Conservation (phyloP, 2,797 vertebrate genomes). For the Tokudaia tokunoshimensis region DNA sequence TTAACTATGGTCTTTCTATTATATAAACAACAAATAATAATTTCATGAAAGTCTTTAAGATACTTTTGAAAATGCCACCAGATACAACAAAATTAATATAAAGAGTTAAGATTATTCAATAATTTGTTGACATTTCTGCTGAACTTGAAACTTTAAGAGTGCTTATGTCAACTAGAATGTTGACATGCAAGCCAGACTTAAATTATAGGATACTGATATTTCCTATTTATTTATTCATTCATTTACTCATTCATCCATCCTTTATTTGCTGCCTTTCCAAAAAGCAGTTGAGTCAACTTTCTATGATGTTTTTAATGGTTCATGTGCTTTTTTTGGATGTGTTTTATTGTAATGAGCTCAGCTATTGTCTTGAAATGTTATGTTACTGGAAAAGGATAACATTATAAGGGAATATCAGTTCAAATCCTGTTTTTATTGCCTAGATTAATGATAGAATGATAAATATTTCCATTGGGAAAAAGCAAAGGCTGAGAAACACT, state of each 20-base stretch:
- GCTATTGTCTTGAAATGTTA: slow-evolving; percentile 74
- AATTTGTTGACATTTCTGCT: not conserved
- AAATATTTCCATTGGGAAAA: slow-evolving; percentile 44
- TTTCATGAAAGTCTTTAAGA: not conserved
- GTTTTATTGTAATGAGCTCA: slow-evolving; percentile 75
- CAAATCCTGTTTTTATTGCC: slow-evolving; percentile 57
- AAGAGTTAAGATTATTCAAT: slow-evolving; percentile 21
- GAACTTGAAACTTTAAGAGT: slow-evolving; percentile 38
- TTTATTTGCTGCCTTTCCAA: slow-evolving; percentile 82
- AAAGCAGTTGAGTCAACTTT: slow-evolving; percentile 78
- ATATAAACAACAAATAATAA: not conserved
- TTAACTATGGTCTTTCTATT: slow-evolving; percentile 2
- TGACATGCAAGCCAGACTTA: not conserved
- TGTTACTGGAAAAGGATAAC: slow-evolving; percentile 64
- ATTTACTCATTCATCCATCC: slow-evolving; percentile 49
- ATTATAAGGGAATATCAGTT: slow-evolving; percentile 34
- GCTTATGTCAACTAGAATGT: not conserved
- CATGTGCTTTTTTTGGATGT: slow-evolving; percentile 71
- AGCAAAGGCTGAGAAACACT: slow-evolving; percentile 42
- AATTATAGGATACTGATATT: slow-evolving; percentile 36
- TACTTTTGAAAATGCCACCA: slow-evolving; percentile 41
- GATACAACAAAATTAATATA: slow-evolving; percentile 45
- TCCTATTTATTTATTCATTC: slow-evolving; percentile 60
- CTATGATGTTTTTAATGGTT: slow-evolving; percentile 73
- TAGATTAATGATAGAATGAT: slow-evolving; percentile 60